These are phyloP conservation scores for Dipodomys merriami DNA, from an alignment of 2,113 vertebrate species.

Conservation along the genomic window DNA sequence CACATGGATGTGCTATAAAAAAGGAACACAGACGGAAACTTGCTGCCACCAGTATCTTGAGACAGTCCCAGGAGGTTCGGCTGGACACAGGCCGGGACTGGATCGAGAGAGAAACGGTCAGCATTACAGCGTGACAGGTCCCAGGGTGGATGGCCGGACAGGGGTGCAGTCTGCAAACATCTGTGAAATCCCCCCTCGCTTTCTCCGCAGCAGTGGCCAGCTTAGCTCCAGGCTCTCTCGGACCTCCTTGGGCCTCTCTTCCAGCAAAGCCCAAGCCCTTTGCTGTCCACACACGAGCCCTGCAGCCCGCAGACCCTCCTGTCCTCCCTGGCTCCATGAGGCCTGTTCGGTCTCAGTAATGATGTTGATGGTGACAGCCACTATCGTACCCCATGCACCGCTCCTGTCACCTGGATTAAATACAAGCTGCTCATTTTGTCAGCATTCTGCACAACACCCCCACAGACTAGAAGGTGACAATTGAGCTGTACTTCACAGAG, in stretches of 20 bases:
- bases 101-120: not conserved
- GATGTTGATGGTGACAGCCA: not conserved
- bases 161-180: not conserved
- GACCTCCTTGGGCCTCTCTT: not conserved
- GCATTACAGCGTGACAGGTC: not conserved
- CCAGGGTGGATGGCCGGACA: rapidly evolving
- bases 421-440: no score
- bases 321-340: not conserved
- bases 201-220: not conserved
- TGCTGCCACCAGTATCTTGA: not conserved
- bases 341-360: not conserved
- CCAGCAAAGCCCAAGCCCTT: not conserved
- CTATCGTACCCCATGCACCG: no score
- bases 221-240: not conserved
- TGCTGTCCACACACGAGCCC: not conserved
- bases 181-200: not conserved
- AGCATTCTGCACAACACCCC: not conserved
- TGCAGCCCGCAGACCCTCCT: not conserved
- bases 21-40: not conserved
- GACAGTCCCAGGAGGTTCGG: not conserved
- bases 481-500: not conserved
- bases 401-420: no score
- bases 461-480: not conserved
- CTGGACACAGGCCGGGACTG: not conserved
- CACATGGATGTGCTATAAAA: not conserved